These are phyloP conservation scores for Clanis bilineata DNA, from an alignment of 2,888 invertebrate species.

Conservation along the genomic window DNA sequence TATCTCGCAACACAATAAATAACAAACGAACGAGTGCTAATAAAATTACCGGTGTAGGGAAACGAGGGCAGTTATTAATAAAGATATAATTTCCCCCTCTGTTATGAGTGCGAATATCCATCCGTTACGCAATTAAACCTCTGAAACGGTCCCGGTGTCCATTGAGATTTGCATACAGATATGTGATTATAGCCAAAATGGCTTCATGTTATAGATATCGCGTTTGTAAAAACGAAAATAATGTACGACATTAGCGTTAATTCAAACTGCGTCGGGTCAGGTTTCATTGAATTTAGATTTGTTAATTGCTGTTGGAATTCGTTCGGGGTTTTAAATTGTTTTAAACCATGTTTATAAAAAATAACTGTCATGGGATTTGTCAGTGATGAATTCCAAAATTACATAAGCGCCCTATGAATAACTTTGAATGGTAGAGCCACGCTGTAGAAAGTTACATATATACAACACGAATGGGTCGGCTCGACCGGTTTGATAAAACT, in stretches of 20 bases:
- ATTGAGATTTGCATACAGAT: conserved; percentile 75
- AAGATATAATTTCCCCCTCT: conserved; percentile 60
- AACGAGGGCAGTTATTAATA: conserved; percentile 53
- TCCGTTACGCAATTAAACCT: conserved; percentile 67
- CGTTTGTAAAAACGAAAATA: conserved; percentile 31
- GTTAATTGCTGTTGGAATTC: not conserved
- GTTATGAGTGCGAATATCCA: conserved; percentile 59
- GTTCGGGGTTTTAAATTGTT: not conserved
- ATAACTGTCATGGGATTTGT: no score
- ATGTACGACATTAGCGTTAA: conserved; percentile 21
- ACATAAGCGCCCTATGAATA: no score
- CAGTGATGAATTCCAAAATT: no score
- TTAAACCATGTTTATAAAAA: not conserved
- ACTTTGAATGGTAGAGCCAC: no score
- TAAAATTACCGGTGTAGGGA: conserved; percentile 48
- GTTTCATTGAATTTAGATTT: not conserved
- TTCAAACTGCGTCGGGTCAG: conserved; percentile 2
- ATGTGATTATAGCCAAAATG: conserved; percentile 63
- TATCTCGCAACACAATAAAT: conserved; percentile 28
- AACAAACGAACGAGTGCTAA: conserved; percentile 36
- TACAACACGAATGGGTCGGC: no score
- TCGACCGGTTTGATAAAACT: no score
- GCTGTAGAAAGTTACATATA: no score
- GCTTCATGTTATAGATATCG: conserved; percentile 42
- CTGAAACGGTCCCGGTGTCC: conserved; percentile 56